Evolutionary conservation across 2,888 invertebrate species (phyloP), one percentile per base, ranked within the genome.

Genomic region (Cheilosia vernalis): DNA sequence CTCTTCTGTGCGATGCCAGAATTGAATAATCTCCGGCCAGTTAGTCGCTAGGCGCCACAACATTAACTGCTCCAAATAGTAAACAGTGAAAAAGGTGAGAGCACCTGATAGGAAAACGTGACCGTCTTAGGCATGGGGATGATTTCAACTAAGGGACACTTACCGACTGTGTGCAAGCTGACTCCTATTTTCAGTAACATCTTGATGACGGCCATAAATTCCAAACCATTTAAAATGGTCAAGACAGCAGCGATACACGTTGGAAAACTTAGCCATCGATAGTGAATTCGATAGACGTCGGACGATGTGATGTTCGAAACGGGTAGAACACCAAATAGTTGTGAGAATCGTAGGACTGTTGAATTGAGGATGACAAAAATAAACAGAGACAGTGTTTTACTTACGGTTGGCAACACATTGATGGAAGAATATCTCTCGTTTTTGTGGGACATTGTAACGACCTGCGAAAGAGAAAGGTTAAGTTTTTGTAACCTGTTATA

Each of bases 21-120:
- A 82, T 2, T 80, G 64, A 87, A 91, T 91, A 5, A 92, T 88
- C 15, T 76, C 78, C 27, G 89, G 90, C 92, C 92, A 92, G 30
- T 89, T 89, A n/a, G 82, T 87, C 10, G 91, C 91, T 87, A 92
- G 79, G 66, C 89, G 88, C 91, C 91, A 91, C 55, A 91, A 89
- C 87, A 87, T 89, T 6, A 91, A 49, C 30, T 89, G 92, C 72
- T 89, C 91, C 87, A 90, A 53, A 67, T 91, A 64, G 33, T 91
- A 91, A 9, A 89, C 89, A n/a, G 87, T 72, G 69, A 88, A 90
- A 9, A 91, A 87, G 0, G 90, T 88, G 27, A 92, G 60, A 2
- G 88, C 66, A 69, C 90, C 89, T 88, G 60, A 37, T 61, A 78
- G 30, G 2, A 60, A 17, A 3, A 19, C 17, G 13, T 10, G n/a